Evolutionary conservation across 2,797 vertebrate genomes (phyloP), one percentile per base, ranked within the genome.

Genomic region (Semotilus atromaculatus): DNA sequence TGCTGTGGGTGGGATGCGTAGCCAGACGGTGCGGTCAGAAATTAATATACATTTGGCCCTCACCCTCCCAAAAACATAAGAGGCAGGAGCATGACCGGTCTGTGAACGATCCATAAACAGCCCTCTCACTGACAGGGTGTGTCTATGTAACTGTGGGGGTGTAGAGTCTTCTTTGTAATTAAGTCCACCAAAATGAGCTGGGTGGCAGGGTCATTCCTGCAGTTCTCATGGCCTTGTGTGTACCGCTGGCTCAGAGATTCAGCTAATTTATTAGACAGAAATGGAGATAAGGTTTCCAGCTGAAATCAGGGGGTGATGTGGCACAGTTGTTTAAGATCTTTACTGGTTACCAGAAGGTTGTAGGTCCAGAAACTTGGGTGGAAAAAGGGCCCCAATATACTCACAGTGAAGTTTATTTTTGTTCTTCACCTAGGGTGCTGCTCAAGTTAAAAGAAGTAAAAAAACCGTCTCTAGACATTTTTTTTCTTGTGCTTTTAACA

Each of bases 81-180:
- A 48, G 58, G 43, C 38, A 80, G 67, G 83, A 83, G 45, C 29
- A 78, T 0, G 21, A 64, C 74, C 18, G 34, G 62, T 80, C 73
- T 68, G 70, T 10, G 64, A 83, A 68, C 21, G 18, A 72, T 70
- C 36, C 64, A 75, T 79, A 88, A 83, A 85, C 84, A 43, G 48
- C 79, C 60, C 55, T 81, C 53, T 85, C 48, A 40, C 64, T 72
- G 71, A 16, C 67, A 53, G 79, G 82, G 71, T 80, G 82, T 86
- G 87, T 84, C 86, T 81, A 86, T 89, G 88, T 90, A 88, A 85
- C 90, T 91, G 88, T 70, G 82, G 89, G 86, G 60, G 88, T 91
- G 82, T 83, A 89, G 87, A 89, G 88, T 91, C 86, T 95, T 89
- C 94, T 92, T 92, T 96, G 93, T 97, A 97, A 97, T 97, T 94